Conservation (phyloP, 2,888 invertebrate genomes). For the Masnerella sp. region DNA sequence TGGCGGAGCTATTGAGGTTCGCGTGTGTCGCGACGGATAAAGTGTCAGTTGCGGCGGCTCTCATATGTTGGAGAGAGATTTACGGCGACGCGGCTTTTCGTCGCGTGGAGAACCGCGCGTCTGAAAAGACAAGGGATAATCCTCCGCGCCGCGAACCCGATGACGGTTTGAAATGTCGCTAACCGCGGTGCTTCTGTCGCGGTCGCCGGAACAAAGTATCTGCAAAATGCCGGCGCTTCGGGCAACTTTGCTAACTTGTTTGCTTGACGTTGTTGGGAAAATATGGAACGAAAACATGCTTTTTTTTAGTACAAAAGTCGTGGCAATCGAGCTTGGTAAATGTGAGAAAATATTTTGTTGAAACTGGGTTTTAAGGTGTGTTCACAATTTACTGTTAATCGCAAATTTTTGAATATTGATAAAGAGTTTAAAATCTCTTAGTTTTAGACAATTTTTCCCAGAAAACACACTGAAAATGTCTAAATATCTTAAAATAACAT, state of each 20-base stretch:
- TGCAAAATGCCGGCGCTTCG: not conserved
- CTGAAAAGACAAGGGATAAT: slow-evolving; percentile 49
- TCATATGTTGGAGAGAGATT: slow-evolving; percentile 39
- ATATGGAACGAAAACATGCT: too few relatives aligned
- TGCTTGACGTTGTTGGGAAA: slow-evolving; percentile 8
- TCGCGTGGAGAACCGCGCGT: slow-evolving; percentile 23
- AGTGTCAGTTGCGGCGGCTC: slow-evolving; percentile 45
- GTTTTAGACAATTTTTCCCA: too few relatives aligned
- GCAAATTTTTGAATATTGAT: too few relatives aligned
- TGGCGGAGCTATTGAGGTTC: slow-evolving; percentile 35
- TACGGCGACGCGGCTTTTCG: slow-evolving; percentile 34
- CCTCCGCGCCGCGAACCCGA: slow-evolving; percentile 28
- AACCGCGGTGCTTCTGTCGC: slow-evolving; percentile 3
- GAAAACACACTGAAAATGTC: too few relatives aligned
- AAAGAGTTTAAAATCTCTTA: too few relatives aligned
- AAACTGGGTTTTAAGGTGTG: too few relatives aligned
- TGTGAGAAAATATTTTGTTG: too few relatives aligned
- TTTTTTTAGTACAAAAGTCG: too few relatives aligned
- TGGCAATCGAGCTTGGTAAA: too few relatives aligned
- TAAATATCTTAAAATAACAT: too few relatives aligned
- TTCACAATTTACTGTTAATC: too few relatives aligned
- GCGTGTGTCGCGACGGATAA: slow-evolving; percentile 42
- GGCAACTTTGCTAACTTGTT: slow-evolving; percentile 19
- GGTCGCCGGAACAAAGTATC: not conserved
- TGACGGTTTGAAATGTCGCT: slow-evolving; percentile 45